Evolutionary conservation across 2,888 invertebrate genomes (phyloP), one percentile per base, ranked within the genome.

Genomic region (Ditylenchus weischeri): DNA sequence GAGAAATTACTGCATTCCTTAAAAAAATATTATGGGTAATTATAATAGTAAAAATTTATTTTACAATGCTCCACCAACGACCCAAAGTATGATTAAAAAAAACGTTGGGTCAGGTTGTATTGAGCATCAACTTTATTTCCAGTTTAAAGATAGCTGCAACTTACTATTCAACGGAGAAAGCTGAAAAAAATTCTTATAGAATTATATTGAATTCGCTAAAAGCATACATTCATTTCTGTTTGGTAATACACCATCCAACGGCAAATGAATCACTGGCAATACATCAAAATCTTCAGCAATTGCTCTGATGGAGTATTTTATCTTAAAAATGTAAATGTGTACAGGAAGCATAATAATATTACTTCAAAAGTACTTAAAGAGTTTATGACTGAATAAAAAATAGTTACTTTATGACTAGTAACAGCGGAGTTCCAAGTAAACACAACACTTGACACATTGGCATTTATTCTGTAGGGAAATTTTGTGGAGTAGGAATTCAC

Each of bases 201-300:
- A 19, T 51, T 19, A 13, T 7, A 15, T 3, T 54, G 29, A 10
- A 54, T 2, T 29, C 2, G 18, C 2, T 54, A 29, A 23, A 10
- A 29, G 10, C 8, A 29, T 54, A 29, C 29, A 19, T 15, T 59
- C 43, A 38, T 21, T 59, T 36, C 29, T 23, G 36, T 19, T 59
- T 59, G 81, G 81, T n/a, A 81, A 72, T 19, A 66, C 64, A 50
- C 81, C 81, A 38, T 75, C 64, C 38, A 69, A 60, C 10, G 77
- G 78, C 35, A 81, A 65, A 19, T 76, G 71, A 10, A 82, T 62
- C 48, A 81, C 73, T 5, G 81, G 79, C 29, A 81, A 72, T n/a
- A 81, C 80, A 50, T 78, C 76, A n/a, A 77, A 76, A 57, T 82
- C 79, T 57, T 78, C 79, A 10, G 81, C 72, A 36, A 75, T 73